phyloP scores from a whole-genome alignment of 2,797 vertebrate species.

The Craterocephalus amniculus region DNA sequence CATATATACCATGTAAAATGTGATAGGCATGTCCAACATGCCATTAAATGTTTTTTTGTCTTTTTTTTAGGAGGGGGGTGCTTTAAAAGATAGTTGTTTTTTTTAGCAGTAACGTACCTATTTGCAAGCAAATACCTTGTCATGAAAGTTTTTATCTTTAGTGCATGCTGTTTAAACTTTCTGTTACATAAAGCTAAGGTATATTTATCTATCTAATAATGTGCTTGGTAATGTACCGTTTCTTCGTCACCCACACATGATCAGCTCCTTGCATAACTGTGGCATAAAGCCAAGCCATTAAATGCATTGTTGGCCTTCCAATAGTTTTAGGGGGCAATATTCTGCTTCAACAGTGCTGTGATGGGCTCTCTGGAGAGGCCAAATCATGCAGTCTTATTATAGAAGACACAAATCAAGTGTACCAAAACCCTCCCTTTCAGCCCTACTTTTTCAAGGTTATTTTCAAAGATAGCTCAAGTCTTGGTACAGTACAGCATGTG shows the following conservation, averaged over 20 bases:
- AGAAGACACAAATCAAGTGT: slow-evolving; percentile 77
- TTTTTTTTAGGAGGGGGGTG: background rate
- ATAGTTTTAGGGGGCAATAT: slow-evolving; percentile 58
- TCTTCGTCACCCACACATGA: slow-evolving; percentile 46
- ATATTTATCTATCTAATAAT: slow-evolving; percentile 53
- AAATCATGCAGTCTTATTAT: slow-evolving; percentile 79
- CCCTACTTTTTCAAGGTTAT: slow-evolving; percentile 85
- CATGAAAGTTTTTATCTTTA: slow-evolving; percentile 29
- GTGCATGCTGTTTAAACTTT: slow-evolving; percentile 12
- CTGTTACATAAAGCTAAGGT: slow-evolving; percentile 25
- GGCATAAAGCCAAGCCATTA: slow-evolving; percentile 52
- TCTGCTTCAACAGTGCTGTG: slow-evolving; percentile 56
- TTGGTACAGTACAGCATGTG: slow-evolving; percentile 75
- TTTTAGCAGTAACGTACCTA: slow-evolving; percentile 1
- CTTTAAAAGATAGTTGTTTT: slow-evolving; percentile 16
- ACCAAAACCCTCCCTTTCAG: slow-evolving; percentile 74
- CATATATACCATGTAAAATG: slow-evolving; percentile 9
- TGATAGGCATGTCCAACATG: slow-evolving; percentile 1
- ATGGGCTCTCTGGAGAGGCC: slow-evolving; percentile 71
- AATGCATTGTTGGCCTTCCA: slow-evolving; percentile 62
- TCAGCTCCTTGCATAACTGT: slow-evolving; percentile 54
- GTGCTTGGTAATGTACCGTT: slow-evolving; percentile 31
- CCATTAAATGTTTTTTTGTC: background rate
- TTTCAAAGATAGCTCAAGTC: slow-evolving; percentile 82
- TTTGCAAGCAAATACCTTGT: slow-evolving; percentile 25